A percentile compares a stretch with the other conserved stretches of the same genome.
Conservation (phyloP, 2,888 invertebrate species). For the Synanthedon vespiformis region DNA sequence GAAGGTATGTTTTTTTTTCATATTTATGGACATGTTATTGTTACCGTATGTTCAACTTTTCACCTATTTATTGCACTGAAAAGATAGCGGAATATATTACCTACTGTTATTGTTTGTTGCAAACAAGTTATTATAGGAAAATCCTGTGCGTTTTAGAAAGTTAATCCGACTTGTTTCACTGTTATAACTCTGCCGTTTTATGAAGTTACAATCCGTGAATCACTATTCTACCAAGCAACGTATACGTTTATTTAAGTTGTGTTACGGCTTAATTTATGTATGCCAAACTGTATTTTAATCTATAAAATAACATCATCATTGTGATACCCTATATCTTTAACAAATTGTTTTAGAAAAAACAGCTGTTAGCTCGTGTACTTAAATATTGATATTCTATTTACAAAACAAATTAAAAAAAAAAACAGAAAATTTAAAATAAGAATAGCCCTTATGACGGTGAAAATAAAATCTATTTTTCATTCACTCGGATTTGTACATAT, state of each 20-base stretch:
- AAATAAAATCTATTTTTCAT: too few species aligned
- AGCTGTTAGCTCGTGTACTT: slow-evolving; percentile 11
- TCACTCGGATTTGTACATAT: too few species aligned
- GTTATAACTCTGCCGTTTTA: slow-evolving; percentile 19
- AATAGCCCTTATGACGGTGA: too few species aligned
- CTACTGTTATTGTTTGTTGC: background rate
- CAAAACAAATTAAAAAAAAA: too few species aligned
- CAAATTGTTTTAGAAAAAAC: slow-evolving; percentile 7
- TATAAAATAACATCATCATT: too few species aligned
- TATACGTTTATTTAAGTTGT: slow-evolving; percentile 9
- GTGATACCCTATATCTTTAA: too few species aligned
- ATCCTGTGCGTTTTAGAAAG: slow-evolving; percentile 32
- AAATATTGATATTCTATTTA: too few species aligned
- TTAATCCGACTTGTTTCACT: slow-evolving; percentile 21
- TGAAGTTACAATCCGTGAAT: slow-evolving; percentile 6
- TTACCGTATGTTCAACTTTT: slow-evolving; percentile 42
- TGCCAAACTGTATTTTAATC: background rate
- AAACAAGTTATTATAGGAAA: background rate
- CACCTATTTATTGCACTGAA: background rate
- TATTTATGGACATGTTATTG: slow-evolving; percentile 13
- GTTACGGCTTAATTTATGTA: slow-evolving; percentile 11
- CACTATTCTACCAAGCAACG: background rate
- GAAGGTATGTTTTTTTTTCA: slow-evolving; percentile 53
- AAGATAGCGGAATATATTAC: background rate
- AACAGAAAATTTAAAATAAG: too few species aligned